Percentiles rank a stretch among this genome's conserved stretches.
Conservation (phyloP, 2,888 invertebrate genomes). For the Morinoia aosen region DNA sequence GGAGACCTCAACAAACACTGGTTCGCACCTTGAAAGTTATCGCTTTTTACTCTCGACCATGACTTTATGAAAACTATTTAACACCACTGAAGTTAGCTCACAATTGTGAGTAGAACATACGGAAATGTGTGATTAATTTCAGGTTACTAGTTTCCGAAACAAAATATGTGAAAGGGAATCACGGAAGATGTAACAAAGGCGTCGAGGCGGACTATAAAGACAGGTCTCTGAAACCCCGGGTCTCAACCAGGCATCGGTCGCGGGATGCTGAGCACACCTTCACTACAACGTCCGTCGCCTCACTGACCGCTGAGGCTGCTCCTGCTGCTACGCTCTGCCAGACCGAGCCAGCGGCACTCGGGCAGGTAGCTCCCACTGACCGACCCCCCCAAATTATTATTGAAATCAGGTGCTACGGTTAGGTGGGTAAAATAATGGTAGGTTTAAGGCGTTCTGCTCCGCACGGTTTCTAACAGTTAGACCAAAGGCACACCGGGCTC, state of each 20-base stretch:
- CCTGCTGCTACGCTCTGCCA: neutral
- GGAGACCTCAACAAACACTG: neutral
- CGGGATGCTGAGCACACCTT: neutral
- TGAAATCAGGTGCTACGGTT: conserved; percentile 44
- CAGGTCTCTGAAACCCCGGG: neutral
- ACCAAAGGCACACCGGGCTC: neutral
- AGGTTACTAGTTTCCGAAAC: neutral
- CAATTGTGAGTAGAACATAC: neutral
- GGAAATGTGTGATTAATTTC: no score
- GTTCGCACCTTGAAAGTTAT: neutral
- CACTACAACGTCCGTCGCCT: conserved; percentile 28
- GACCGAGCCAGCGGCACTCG: neutral
- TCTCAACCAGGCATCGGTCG: neutral
- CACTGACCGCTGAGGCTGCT: neutral
- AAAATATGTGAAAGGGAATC: neutral
- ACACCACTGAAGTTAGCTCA: neutral
- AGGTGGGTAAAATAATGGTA: conserved; percentile 14
- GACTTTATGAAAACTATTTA: neutral
- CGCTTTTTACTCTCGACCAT: neutral
- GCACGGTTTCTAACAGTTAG: neutral
- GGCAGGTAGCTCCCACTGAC: conserved; percentile 22
- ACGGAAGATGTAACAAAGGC: neutral
- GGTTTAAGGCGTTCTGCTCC: neutral
- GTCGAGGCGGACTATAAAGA: neutral
- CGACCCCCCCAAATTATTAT: conserved; percentile 46